Percentiles rank a stretch among this genome's conserved stretches.
Conservation (phyloP, 2,888 invertebrate genomes). For the Trypoxylon attenuatum region DNA sequence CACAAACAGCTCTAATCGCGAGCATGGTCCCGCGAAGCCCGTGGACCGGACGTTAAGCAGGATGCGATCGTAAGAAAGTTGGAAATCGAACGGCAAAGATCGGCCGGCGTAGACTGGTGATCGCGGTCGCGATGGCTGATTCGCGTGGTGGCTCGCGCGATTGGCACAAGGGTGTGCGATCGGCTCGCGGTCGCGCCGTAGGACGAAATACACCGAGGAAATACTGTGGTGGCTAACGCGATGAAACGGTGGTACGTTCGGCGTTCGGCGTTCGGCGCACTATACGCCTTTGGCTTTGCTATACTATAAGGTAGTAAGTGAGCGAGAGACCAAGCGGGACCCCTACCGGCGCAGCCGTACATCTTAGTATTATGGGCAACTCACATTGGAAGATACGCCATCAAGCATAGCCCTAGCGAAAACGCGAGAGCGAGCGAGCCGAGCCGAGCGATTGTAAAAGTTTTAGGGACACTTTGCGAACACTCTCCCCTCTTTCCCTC, state of each 20-base stretch:
- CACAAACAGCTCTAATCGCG: too few relatives aligned
- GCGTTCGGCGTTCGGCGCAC: constrained; percentile 53
- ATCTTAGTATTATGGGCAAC: constrained; percentile 80
- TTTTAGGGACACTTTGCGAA: constrained; percentile 80
- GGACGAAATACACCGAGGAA: background rate
- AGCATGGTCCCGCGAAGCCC: too few relatives aligned
- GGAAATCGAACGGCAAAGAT: background rate
- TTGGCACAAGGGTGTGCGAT: background rate
- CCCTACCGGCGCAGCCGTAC: constrained; percentile 79
- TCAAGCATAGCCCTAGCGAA: constrained; percentile 78
- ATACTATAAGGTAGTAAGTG: constrained; percentile 71
- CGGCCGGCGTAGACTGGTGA: background rate
- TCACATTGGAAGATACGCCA: constrained; percentile 82
- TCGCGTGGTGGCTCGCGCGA: background rate
- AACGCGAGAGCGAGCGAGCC: constrained; percentile 74
- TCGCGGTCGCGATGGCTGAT: background rate
- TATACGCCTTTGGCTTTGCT: constrained; percentile 66
- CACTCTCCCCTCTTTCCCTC: constrained; percentile 66
- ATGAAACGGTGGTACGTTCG: background rate
- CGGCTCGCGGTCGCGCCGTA: background rate
- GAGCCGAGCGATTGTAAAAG: constrained; percentile 79
- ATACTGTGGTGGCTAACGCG: background rate
- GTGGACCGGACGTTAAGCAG: too few relatives aligned
- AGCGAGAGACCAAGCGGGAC: constrained; percentile 68
- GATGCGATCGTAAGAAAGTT: too few relatives aligned